Evolutionary conservation across 2,888 invertebrate species (phyloP).

Genomic region (Nomada ferruginata): DNA sequence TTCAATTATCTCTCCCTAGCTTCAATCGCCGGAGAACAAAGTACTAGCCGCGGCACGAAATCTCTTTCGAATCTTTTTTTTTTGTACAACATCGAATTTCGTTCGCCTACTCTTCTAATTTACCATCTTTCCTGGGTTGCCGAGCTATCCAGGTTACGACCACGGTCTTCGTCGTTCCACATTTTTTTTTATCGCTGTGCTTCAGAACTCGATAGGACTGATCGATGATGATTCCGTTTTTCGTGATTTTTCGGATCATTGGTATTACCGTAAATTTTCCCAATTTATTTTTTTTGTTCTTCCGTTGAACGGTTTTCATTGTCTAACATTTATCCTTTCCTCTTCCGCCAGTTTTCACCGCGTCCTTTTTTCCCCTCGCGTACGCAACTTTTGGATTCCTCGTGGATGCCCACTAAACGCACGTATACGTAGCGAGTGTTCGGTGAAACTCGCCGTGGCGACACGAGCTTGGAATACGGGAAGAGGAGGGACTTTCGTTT

Average conservation of each 20-base stretch:
- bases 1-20: slow-evolving; percentile 23
- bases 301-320: slow-evolving; percentile 11
- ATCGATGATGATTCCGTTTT: background rate
- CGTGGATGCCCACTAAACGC: slow-evolving; percentile 65
- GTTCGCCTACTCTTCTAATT: background rate
- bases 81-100: slow-evolving; percentile 18
- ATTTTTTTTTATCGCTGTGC: background rate
- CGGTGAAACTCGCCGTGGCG: slow-evolving; percentile 79
- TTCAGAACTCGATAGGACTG: no score
- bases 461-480: slow-evolving; percentile 80
- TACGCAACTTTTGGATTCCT: slow-evolving; percentile 61
- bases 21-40: background rate
- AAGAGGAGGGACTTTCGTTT: slow-evolving; percentile 80
- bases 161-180: background rate
- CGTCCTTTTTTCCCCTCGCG: slow-evolving; percentile 33
- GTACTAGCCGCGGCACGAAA: background rate
- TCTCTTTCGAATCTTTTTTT: background rate
- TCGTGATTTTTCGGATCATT: background rate
- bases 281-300: slow-evolving; percentile 16
- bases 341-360: slow-evolving; percentile 24
- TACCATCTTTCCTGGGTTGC: background rate
- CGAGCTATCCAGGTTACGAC: background rate
- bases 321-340: slow-evolving; percentile 46
- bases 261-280: background rate
- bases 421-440: slow-evolving; percentile 73